Percentiles rank a stretch among this genome's conserved stretches.
Conservation (phyloP, 2,888 invertebrate genomes). For the Antheraea yamamai region DNA sequence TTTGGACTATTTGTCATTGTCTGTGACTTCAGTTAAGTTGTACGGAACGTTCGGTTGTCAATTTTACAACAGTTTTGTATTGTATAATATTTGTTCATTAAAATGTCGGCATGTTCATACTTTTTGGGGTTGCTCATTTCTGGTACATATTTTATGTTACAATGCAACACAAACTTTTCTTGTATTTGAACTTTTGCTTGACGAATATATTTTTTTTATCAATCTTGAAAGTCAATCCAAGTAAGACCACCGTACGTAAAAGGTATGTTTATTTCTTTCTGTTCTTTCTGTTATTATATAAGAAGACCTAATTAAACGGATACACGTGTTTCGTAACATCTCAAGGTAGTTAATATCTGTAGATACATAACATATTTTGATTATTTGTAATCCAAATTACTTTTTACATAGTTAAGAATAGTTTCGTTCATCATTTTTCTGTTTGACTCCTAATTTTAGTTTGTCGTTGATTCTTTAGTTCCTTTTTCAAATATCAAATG, state of each 20-base stretch:
- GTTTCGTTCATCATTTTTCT: background rate
- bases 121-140: background rate
- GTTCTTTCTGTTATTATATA: background rate
- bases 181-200: background rate
- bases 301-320: background rate
- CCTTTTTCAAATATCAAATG: background rate
- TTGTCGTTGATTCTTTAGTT: background rate
- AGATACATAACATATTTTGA: background rate
- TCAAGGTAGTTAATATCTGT: background rate
- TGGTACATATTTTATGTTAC: background rate
- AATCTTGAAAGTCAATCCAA: background rate
- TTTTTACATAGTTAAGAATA: background rate
- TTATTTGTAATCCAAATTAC: background rate
- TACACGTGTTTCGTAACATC: background rate
- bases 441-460: background rate
- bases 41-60: constrained; percentile 27
- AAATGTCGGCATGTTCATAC: background rate
- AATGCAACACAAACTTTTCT: background rate
- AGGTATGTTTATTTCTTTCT: background rate
- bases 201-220: background rate
- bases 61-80: background rate
- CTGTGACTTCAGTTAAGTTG: constrained; percentile 34
- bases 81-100: background rate
- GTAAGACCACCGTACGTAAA: background rate
- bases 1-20: constrained; percentile 30